Conservation (phyloP, 2,797 vertebrate genomes). For the Fundulus diaphanus region DNA sequence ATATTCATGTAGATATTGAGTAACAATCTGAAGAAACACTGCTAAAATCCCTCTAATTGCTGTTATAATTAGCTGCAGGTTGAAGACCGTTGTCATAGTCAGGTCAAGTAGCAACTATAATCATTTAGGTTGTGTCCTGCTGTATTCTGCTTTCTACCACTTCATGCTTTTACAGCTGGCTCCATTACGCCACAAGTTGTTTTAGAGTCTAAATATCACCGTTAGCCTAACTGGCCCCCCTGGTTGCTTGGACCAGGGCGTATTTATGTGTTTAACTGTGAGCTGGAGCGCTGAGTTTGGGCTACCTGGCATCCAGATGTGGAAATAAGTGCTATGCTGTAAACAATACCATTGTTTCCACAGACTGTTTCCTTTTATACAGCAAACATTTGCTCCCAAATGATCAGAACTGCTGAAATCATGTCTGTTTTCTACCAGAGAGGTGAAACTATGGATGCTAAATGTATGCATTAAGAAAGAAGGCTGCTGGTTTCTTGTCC, state of each 20-base stretch:
- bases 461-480: no score
- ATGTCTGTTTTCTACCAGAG: neutral
- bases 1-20: no score
- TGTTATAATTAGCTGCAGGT: no score
- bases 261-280: slow-evolving; percentile 35
- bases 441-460: no score
- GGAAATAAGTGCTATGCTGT: slow-evolving; percentile 36
- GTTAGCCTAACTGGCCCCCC: slow-evolving; percentile 74
- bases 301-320: slow-evolving; percentile 77
- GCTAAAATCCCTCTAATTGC: no score
- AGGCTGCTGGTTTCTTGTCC: no score
- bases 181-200: slow-evolving; percentile 72
- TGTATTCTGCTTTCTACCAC: slow-evolving; percentile 55
- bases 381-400: slow-evolving; percentile 4
- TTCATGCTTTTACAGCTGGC: slow-evolving; percentile 77
- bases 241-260: slow-evolving; percentile 34
- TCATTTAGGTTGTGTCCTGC: slow-evolving; percentile 21
- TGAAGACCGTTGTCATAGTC: no score
- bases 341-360: slow-evolving; percentile 46
- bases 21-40: no score
- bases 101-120: slow-evolving; percentile 23
- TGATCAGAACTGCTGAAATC: neutral
- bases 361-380: slow-evolving; percentile 10
- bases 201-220: slow-evolving; percentile 76
- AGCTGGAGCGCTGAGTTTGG: slow-evolving; percentile 37